Conservation (phyloP, 2,113 vertebrate species). For the Leucopsar rothschildi region DNA sequence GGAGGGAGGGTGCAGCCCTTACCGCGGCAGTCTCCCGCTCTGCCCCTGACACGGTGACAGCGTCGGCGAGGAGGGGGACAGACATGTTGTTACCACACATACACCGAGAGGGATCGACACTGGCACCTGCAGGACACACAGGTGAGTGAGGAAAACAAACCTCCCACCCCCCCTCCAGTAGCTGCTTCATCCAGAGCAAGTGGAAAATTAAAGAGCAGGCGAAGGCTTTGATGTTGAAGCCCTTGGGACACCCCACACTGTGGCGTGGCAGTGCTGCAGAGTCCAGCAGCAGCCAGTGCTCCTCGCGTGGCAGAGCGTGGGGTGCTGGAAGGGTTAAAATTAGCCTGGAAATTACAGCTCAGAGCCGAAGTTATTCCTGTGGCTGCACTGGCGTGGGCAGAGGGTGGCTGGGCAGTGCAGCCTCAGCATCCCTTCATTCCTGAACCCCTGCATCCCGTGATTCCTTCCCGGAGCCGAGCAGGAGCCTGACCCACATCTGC, state of each 20-base stretch:
- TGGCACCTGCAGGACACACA: slow-evolving; percentile 58
- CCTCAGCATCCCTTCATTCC: not conserved
- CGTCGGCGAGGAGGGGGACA: slow-evolving; percentile 96
- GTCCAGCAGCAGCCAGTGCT: not conserved
- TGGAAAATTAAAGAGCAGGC: not conserved
- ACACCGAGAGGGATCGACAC: slow-evolving; percentile 83
- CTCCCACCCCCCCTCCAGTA: fast-evolving
- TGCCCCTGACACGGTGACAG: slow-evolving; percentile 82
- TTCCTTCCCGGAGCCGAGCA: not conserved
- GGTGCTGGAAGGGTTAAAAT: not conserved
- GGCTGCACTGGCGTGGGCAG: not conserved
- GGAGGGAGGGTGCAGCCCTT: not conserved
- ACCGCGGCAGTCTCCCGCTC: not conserved
- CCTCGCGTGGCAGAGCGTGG: not conserved
- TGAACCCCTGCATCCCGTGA: too few species aligned
- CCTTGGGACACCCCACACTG: not conserved
- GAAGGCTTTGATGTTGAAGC: not conserved
- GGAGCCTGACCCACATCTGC: slow-evolving; percentile 19
- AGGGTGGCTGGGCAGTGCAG: fast-evolving
- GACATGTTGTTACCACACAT: slow-evolving; percentile 99
- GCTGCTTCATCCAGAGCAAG: not conserved
- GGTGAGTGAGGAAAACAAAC: not conserved
- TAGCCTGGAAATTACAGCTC: not conserved
- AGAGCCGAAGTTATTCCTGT: not conserved
- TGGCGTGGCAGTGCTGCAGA: fast-evolving